Base-by-base conservation (phyloP, 2,113 vertebrate species). In the Cardinalis cardinalis region DNA sequence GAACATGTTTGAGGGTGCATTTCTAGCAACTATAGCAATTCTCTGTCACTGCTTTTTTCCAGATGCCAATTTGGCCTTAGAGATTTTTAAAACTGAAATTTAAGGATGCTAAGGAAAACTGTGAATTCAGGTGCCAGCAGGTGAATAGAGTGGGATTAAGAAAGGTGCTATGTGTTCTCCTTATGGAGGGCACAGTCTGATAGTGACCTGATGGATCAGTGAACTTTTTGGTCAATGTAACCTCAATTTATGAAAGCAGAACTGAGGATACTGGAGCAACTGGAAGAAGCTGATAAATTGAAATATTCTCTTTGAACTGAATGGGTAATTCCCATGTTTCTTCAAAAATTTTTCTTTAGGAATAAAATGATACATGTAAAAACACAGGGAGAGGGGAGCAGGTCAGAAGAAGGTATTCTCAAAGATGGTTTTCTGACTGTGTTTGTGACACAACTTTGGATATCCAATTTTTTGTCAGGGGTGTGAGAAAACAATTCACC, bases 21-120 rank as follows among this genome's bases (percentile, higher is more conserved):
- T 55, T 80, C 34, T 44, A 55, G 23, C 5, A 49, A 2, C 1
- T 0, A 1, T 7, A 4, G 23, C 9, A 7, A 38, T 41, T 25
- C 7, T n/a, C 19, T 55, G 11, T 3, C 18, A 34, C 7, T 40
- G 11, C 3, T 32, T 56, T 77, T 44, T 49, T 20, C 2, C 36
- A 77, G 36, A 11, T 28, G 4, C 12, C 28, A 71, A 14, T 4
- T 18, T 20, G 34, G 23, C 8, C 12, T 41, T 41, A 49, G 7
- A 4, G 17, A 51, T 55, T 72, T 76, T 76, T 32, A 41, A 73
- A 77, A 59, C 6, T 41, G 17, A 69, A 72, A 24, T 6, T 55
- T 40, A 55, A 72, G 7, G 7, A 24, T 17, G 2, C 2, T 83
- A 65, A 68, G 8, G 3, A 85, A 77, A 78, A n/a, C 28, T 25